Conservation (phyloP, 2,113 vertebrate species). For the Prolemur simus region DNA sequence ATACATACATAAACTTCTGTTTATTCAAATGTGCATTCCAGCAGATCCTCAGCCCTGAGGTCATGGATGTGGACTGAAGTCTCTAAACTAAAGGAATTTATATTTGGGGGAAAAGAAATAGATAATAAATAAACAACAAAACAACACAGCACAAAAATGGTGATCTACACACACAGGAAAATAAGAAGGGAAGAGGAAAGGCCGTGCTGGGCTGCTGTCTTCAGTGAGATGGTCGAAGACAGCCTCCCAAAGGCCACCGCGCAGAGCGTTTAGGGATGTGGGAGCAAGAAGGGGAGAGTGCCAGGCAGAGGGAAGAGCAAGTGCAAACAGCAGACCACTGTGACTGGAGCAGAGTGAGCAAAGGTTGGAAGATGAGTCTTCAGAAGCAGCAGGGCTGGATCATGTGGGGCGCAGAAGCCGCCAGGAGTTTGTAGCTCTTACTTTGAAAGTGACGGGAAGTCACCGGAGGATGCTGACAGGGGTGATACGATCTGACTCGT, state of each 20-base stretch:
- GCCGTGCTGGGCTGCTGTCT: not conserved
- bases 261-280: not conserved
- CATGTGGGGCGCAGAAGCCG: too few species aligned
- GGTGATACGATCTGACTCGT: not conserved
- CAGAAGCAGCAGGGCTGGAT: not conserved
- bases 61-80: not conserved
- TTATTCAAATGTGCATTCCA: not conserved
- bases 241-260: not conserved
- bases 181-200: not conserved
- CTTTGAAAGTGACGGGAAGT: not conserved
- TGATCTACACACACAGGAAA: not conserved
- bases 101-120: not conserved
- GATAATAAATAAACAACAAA: not conserved
- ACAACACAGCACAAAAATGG: too few species aligned
- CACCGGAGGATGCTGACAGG: not conserved
- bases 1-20: not conserved
- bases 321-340: too few species aligned
- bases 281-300: not conserved
- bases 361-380: not conserved
- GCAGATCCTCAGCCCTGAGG: not conserved
- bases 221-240: not conserved
- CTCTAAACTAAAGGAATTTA: not conserved
- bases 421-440: not conserved
- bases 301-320: not conserved
- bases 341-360: not conserved